These are phyloP conservation scores for Pheosia gnoma DNA, from an alignment of 2,888 invertebrate species.

Conservation along the genomic window DNA sequence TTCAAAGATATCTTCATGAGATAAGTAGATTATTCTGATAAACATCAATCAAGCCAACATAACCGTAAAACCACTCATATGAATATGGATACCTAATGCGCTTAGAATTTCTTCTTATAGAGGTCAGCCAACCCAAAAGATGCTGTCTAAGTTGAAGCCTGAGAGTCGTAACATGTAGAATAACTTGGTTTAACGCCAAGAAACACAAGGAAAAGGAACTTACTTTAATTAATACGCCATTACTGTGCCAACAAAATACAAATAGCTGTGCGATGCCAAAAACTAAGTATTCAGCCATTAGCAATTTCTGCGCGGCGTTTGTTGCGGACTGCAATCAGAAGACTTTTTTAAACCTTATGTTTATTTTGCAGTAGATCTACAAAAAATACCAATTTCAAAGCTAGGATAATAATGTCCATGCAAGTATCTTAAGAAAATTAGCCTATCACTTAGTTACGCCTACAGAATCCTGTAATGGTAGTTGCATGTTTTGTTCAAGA, in stretches of 20 bases:
- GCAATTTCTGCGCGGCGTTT: slow-evolving; percentile 59
- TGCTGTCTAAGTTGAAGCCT: not conserved
- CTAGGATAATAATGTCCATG: too few species aligned
- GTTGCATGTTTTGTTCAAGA: too few species aligned
- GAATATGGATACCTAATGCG: too few species aligned
- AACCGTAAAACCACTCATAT: too few species aligned
- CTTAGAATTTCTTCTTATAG: too few species aligned
- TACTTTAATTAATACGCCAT: slow-evolving; percentile 66
- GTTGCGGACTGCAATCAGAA: slow-evolving; percentile 54
- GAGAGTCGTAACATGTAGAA: not conserved
- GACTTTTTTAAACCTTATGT: slow-evolving; percentile 3
- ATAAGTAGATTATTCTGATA: not conserved
- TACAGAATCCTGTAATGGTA: too few species aligned
- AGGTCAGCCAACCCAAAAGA: too few species aligned
- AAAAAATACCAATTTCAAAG: too few species aligned
- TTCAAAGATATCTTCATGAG: not conserved
- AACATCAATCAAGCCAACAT: not conserved
- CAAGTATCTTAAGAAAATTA: too few species aligned
- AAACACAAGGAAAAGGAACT: slow-evolving; percentile 15
- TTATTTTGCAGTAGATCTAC: not conserved
- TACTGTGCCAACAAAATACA: slow-evolving; percentile 75
- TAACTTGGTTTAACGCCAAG: not conserved
- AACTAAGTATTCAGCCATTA: slow-evolving; percentile 70
- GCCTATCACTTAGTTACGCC: too few species aligned
- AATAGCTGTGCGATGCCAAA: slow-evolving; percentile 72